Evolutionary conservation across 1,140 invertebrate genomes (phyloP), one percentile per base, ranked within the genome.

Genomic region (Elymnias hypermnestra): DNA sequence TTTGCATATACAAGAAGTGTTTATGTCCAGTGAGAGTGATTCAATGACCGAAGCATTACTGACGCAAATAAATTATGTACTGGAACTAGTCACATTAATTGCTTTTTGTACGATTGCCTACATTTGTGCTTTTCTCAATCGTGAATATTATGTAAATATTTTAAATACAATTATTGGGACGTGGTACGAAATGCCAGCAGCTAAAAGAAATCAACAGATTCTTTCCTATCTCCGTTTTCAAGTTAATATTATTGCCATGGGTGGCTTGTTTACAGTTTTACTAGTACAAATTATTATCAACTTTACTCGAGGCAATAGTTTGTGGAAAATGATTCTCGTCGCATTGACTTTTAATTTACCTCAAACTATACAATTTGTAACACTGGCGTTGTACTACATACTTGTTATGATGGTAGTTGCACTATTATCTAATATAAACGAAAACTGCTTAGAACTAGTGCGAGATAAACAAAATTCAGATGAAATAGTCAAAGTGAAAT

Each of bases 41-140:
- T 40, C 55, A 9, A 58, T 74, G 41, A 76, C 57, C 8, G 49
- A 66, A 25, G 61, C 47, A 5, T 18, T 71, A 1, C 39, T 71
- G 49, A 72, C 69, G 4, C 51, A 76, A 60, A 51, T 73, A 13
- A 83, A 83, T 49, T 83, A 78, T 29, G 51, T 72, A 2, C 9
- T 72, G 1, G 76, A 83, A 46, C 15, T 81, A 2, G 18, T 60
- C 7, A 39, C 12, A 12, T 45, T 74, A 4, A 14, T 61, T 1
- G 13, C 63, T 1, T 65, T 72, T 13, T 66, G 57, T n/a, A 12
- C 52, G 0, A 41, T 65, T 1, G 52, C 61, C 0, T 83, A 76
- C 18, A 25, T 58, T 1, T 55, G 44, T 35, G 61, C 59, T 3
- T 79, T 63, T 53, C 37, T 56, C 4, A 60, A 73, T 51, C 57